Evolutionary conservation across 2,888 invertebrate genomes (phyloP), one percentile per base, ranked within the genome.

Genomic region (Caenorhabditis zanzibari): DNA sequence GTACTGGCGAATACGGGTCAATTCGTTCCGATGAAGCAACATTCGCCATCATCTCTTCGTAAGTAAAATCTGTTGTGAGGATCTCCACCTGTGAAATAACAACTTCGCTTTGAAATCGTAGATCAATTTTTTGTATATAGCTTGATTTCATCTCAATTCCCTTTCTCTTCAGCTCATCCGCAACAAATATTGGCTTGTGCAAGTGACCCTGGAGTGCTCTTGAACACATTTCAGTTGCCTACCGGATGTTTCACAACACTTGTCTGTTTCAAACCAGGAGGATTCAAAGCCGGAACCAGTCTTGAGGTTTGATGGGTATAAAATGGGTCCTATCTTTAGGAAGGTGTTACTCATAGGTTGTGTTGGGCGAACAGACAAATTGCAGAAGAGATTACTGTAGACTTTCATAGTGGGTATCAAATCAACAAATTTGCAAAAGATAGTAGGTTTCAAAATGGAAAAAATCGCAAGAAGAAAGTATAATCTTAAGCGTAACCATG

Each of bases 221-320:
- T 82, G 59, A 82, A 82, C 69, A 76, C 74, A 59, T 64, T 82
- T 73, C 82, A 82, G 66, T 82, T 76, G 58, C 82, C 82, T 14
- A 76, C 75, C 76, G 82, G 82, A 76, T 82, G 82, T 41, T 76
- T 82, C 66, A 82, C 82, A 32, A 72, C 82, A 38, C 72, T 82
- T 16, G 59, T 82, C 12, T 82, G 82, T 76, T 64, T 82, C 71
- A 76, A 82, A 54, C 76, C 76, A 32, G 82, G 63, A n/a, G 82
- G 82, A 9, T 82, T 82, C 68, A 82, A 72, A 41, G 71, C 76
- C 26, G 82, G 82, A 66, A 82, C 82, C 7, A 82, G 38, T 72
- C 71, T 82, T 7, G 69, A 82, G 66, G 82, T 82, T 64, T 47
- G 77, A n/a, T n/a, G n/a, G n/a, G n/a, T n/a, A n/a, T 10, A 28